A percentile compares a stretch with the other conserved stretches of the same genome.
phyloP scores from a whole-genome alignment of 2,113 vertebrate genomes.

The Pelodiscus sinensis region DNA sequence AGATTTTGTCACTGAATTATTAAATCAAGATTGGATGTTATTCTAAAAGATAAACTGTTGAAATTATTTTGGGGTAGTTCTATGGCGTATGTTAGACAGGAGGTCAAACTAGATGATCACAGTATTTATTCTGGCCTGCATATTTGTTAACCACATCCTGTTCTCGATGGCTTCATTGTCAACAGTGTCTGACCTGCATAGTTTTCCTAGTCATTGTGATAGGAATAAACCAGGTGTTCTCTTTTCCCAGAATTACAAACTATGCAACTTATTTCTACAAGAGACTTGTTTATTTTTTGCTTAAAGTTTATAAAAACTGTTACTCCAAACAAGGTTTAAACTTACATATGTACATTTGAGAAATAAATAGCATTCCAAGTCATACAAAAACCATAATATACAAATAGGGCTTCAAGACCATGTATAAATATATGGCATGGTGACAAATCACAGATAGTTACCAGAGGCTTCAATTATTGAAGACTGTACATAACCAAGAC shows the following conservation, averaged over 20 bases:
- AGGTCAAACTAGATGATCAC: not conserved
- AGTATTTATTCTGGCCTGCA: not conserved
- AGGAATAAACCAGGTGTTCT: not conserved
- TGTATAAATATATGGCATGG: conserved; percentile 46
- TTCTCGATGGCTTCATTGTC: not conserved
- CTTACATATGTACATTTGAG: conserved; percentile 76
- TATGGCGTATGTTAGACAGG: not conserved
- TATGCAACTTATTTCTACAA: not conserved
- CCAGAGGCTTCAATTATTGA: conserved; percentile 31
- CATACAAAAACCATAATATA: conserved; percentile 78
- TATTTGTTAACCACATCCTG: not conserved
- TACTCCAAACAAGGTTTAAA: conserved; percentile 14
- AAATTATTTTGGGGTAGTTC: not conserved
- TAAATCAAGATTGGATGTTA: not conserved
- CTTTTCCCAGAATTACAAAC: not conserved
- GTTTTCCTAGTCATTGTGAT: not conserved
- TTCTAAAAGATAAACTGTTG: not conserved
- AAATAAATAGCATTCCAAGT: conserved; percentile 81
- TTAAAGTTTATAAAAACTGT: conserved; percentile 66
- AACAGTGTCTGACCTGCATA: fast-evolving
- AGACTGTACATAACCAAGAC: conserved; percentile 9
- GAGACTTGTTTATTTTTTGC: conserved; percentile 58
- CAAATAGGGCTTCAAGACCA: conserved; percentile 69
- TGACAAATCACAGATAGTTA: conserved; percentile 46
- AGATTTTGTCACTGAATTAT: not conserved